These are phyloP conservation scores for Microctenopoma stevenorrisi DNA, from an alignment of 2,797 vertebrate genomes.

Conservation along the genomic window DNA sequence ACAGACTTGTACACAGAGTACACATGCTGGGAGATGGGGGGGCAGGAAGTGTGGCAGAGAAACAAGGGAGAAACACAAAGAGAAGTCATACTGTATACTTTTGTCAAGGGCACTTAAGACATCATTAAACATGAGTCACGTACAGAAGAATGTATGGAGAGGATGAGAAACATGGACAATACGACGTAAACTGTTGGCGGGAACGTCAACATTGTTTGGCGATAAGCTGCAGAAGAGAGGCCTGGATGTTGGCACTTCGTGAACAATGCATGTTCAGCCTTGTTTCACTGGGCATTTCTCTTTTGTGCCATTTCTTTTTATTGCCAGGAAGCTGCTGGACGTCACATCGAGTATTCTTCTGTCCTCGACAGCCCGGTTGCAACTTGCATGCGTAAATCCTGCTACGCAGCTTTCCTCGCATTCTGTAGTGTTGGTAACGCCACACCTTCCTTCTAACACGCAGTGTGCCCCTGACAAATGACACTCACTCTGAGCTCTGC, in stretches of 20 bases:
- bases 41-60: too few species aligned
- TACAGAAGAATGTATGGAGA: neutral
- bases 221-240: neutral
- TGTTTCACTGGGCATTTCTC: neutral
- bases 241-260: neutral
- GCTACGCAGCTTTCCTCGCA: neutral
- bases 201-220: neutral
- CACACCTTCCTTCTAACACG: constrained; percentile 5
- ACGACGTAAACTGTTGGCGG: neutral
- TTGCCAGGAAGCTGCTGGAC: constrained; percentile 21
- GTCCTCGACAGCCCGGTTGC: neutral
- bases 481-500: constrained; percentile 88
- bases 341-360: neutral
- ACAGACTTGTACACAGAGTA: neutral
- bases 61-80: neutral
- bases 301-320: neutral
- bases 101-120: neutral
- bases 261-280: constrained; percentile 4
- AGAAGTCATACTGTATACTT: neutral
- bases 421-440: neutral
- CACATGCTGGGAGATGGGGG: too few species aligned
- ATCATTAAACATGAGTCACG: neutral
- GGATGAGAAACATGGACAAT: neutral
- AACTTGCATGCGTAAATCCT: constrained; percentile 22
- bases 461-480: neutral